A percentile compares a stretch with the other conserved stretches of the same genome.
Conservation (phyloP, 2,797 vertebrate species). For the Rhinophrynus dorsalis region DNA sequence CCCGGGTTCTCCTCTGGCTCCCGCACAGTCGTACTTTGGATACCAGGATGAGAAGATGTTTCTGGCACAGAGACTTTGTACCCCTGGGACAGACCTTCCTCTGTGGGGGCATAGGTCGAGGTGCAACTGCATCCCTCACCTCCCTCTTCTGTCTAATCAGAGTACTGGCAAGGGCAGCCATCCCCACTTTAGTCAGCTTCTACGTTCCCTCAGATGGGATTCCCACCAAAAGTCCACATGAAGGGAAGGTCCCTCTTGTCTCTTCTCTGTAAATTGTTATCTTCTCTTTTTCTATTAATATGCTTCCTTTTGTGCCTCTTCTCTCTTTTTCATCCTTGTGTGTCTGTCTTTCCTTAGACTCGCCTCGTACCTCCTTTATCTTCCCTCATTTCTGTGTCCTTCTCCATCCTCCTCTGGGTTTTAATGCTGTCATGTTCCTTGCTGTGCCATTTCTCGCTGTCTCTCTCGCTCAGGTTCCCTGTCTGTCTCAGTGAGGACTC, state of each 20-base stretch:
- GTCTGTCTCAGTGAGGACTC: no score
- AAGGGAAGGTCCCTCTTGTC: neutral
- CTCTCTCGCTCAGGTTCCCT: no score
- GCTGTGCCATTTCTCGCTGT: no score
- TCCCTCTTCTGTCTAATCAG: slow-evolving; percentile 87
- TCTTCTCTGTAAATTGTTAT: no score
- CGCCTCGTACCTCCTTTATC: no score
- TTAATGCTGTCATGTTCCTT: no score
- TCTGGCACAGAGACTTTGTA: slow-evolving; percentile 91
- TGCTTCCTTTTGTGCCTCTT: slow-evolving; percentile 44
- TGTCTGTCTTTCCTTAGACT: neutral
- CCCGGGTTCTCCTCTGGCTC: slow-evolving; percentile 75
- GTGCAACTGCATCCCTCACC: slow-evolving; percentile 83
- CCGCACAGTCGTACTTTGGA: slow-evolving; percentile 89
- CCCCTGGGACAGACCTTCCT: slow-evolving; percentile 85
- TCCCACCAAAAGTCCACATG: neutral
- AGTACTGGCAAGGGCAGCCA: slow-evolving; percentile 90
- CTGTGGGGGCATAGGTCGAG: slow-evolving; percentile 81
- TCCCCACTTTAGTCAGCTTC: slow-evolving; percentile 50
- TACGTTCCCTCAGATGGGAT: neutral
- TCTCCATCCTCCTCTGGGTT: no score
- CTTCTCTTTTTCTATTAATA: no score
- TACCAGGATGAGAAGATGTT: slow-evolving; percentile 86
- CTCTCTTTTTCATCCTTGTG: neutral
- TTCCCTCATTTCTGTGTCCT: no score